These are phyloP conservation scores for Chymomyza procnemis DNA, from an alignment of 2,888 invertebrate species.

Conservation along the genomic window DNA sequence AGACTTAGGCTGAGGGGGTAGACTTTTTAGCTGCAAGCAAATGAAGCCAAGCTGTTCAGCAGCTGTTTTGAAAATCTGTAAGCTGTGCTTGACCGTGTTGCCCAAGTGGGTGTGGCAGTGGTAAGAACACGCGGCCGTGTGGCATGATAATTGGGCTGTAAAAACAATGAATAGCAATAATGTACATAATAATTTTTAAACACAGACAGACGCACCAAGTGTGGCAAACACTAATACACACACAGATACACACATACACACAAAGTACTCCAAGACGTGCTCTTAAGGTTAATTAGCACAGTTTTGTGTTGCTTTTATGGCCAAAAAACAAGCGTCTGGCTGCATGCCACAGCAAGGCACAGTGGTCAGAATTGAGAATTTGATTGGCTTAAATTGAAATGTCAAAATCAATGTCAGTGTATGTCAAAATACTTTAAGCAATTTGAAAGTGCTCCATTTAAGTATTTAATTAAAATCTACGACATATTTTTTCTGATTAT, in stretches of 20 bases:
- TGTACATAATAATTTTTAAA: constrained; percentile 69
- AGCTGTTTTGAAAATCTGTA: neutral
- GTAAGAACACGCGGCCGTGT: neutral
- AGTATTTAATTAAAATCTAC: too few species aligned
- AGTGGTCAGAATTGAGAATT: neutral
- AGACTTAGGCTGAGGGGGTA: too few species aligned
- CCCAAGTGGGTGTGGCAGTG: neutral
- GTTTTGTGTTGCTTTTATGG: constrained; percentile 70
- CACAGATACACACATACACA: constrained; percentile 18
- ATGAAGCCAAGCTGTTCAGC: neutral
- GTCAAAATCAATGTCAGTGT: too few species aligned
- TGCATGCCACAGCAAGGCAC: constrained; percentile 58
- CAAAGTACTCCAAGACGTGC: constrained; percentile 33
- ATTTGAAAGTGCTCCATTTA: too few species aligned
- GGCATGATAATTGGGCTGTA: constrained; percentile 61
- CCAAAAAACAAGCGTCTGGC: constrained; percentile 67
- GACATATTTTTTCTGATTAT: too few species aligned
- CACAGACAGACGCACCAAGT: constrained; percentile 23
- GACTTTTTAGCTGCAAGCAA: neutral
- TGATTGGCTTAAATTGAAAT: too few species aligned
- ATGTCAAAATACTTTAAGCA: too few species aligned
- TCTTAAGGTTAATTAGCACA: constrained; percentile 73
- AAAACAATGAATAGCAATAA: constrained; percentile 67
- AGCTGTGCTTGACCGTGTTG: neutral
- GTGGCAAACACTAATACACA: neutral